phyloP scores from a whole-genome alignment of 2,797 vertebrate species.

The Pangasius krempfi region DNA sequence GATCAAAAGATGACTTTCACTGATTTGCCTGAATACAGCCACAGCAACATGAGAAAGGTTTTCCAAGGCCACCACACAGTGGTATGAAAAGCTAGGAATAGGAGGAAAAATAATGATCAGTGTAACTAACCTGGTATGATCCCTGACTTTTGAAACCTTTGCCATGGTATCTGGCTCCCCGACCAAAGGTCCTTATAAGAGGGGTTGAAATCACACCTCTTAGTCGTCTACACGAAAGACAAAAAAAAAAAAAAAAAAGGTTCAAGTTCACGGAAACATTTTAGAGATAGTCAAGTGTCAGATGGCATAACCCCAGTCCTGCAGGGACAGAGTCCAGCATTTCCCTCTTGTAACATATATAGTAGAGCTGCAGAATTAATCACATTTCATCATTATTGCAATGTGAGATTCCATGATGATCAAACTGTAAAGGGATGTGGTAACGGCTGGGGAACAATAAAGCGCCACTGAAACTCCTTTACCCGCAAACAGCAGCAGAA shows the following conservation, averaged over 20 bases:
- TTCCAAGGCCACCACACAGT: neutral
- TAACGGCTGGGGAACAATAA: too few species aligned
- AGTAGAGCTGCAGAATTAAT: too few species aligned
- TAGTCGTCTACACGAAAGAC: conserved; percentile 74
- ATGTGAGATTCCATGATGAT: neutral
- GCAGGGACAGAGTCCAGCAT: neutral
- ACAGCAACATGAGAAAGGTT: neutral
- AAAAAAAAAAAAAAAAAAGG: neutral
- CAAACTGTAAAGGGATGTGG: neutral
- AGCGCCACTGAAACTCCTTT: neutral
- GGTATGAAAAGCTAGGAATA: neutral
- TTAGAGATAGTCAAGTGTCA: neutral
- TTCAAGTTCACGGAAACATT: neutral
- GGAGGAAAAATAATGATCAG: neutral
- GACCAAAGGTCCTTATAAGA: conserved; percentile 91
- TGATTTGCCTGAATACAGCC: neutral
- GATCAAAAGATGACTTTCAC: too few species aligned
- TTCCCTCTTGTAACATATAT: neutral
- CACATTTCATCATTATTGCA: neutral
- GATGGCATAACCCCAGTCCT: neutral
- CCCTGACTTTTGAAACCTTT: conserved; percentile 88
- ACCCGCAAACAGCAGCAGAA: neutral
- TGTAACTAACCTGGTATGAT: conserved; percentile 79
- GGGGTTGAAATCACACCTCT: conserved; percentile 93
- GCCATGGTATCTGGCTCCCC: conserved; percentile 83